phyloP scores from a whole-genome alignment of 2,113 vertebrate genomes.

The Colius striatus region DNA sequence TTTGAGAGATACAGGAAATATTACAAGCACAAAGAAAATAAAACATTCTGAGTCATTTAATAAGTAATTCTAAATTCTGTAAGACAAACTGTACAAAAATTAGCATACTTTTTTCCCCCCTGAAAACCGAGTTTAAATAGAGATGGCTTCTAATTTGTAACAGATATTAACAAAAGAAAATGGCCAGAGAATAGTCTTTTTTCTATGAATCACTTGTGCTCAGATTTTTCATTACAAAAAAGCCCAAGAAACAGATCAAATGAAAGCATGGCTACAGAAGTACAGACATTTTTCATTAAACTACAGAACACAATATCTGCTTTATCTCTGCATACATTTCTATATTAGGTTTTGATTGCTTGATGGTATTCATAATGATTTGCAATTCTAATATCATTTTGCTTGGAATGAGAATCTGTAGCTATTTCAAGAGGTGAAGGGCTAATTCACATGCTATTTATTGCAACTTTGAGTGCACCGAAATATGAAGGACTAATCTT shows the following conservation, averaged over 20 bases:
- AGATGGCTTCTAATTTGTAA: not conserved
- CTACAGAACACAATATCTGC: slow-evolving; percentile 34
- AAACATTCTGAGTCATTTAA: not conserved
- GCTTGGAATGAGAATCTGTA: slow-evolving; percentile 70
- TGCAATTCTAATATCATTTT: slow-evolving; percentile 76
- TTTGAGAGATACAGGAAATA: not conserved
- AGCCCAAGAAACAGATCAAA: not conserved
- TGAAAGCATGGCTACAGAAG: not conserved
- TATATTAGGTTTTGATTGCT: slow-evolving; percentile 64
- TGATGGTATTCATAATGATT: slow-evolving; percentile 68
- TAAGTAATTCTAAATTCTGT: not conserved
- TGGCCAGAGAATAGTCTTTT: not conserved
- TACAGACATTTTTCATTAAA: slow-evolving; percentile 54
- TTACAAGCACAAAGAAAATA: not conserved
- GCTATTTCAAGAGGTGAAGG: slow-evolving; percentile 63
- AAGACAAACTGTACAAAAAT: not conserved
- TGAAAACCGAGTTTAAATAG: not conserved
- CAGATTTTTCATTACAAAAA: not conserved
- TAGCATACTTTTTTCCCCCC: not conserved
- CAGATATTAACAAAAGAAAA: not conserved
- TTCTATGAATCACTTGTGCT: not conserved
- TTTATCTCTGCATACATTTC: slow-evolving; percentile 66
- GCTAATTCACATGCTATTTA: slow-evolving; percentile 68
- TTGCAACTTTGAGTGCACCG: slow-evolving; percentile 49
- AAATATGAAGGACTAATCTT: slow-evolving; percentile 66